These are phyloP conservation scores for Pherbina coryleti DNA, from an alignment of 2,888 invertebrate genomes.

Conservation along the genomic window DNA sequence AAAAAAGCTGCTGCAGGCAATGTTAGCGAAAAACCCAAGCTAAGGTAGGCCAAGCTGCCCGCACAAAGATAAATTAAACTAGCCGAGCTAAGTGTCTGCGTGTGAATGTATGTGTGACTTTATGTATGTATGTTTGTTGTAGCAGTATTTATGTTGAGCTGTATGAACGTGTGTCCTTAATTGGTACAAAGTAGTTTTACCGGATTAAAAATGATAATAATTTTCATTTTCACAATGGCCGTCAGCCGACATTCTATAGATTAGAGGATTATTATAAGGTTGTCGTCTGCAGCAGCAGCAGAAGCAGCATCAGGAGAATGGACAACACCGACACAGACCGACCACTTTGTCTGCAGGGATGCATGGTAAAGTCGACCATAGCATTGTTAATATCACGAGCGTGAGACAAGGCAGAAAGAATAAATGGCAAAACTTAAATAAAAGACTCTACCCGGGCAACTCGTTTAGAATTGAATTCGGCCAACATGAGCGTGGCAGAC, in stretches of 20 bases:
- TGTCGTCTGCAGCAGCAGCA: conserved; percentile 36
- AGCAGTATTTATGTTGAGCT: conserved; percentile 13
- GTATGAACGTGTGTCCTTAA: conserved; percentile 43
- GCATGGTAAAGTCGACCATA: not conserved
- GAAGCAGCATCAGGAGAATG: not conserved
- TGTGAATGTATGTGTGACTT: not conserved
- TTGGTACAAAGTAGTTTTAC: conserved; percentile 51
- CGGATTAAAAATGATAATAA: conserved; percentile 53
- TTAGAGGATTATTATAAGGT: conserved; percentile 50
- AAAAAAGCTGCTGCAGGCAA: too few relatives aligned
- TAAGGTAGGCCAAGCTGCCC: too few relatives aligned
- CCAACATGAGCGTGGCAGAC: too few relatives aligned
- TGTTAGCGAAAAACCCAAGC: too few relatives aligned
- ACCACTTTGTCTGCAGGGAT: not conserved
- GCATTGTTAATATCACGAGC: not conserved
- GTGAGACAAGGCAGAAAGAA: not conserved
- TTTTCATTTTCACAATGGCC: conserved; percentile 50
- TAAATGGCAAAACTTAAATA: conserved; percentile 3
- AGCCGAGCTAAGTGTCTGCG: too few relatives aligned
- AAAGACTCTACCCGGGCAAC: too few relatives aligned
- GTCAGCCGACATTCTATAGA: conserved; percentile 49
- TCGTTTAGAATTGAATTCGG: too few relatives aligned
- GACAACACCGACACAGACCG: not conserved
- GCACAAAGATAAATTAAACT: too few relatives aligned
- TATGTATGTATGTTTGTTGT: not conserved